Conservation (phyloP, 1,140 invertebrate species). For the Bathynomus jamesi region DNA sequence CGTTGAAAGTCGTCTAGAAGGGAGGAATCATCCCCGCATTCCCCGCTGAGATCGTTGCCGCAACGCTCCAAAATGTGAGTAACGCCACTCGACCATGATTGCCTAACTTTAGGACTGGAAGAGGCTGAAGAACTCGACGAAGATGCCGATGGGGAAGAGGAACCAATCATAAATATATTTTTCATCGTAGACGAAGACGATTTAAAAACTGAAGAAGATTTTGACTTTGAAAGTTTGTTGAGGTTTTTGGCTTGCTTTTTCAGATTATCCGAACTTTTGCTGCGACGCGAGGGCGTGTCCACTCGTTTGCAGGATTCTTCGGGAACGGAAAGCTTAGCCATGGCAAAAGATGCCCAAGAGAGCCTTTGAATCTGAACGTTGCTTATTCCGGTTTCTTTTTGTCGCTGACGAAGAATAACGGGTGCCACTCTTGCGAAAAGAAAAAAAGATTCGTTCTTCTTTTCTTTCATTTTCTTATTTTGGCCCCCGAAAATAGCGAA, state of each 20-base stretch:
- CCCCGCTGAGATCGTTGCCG: too few species aligned
- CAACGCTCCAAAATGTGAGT: constrained; percentile 21
- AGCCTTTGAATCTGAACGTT: constrained; percentile 17
- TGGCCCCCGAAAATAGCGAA: not conserved
- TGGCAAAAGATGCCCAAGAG: constrained; percentile 19
- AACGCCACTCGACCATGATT: constrained; percentile 17
- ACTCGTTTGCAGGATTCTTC: constrained; percentile 7
- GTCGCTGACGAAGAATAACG: constrained; percentile 8
- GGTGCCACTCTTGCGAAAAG: constrained; percentile 9
- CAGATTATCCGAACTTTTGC: constrained; percentile 9
- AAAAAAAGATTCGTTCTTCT: constrained; percentile 11
- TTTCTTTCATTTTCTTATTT: constrained; percentile 12
- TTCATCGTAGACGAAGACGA: constrained; percentile 15
- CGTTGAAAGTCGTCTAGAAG: too few species aligned
- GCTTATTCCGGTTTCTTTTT: constrained; percentile 4
- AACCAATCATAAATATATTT: not conserved
- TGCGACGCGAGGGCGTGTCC: not conserved
- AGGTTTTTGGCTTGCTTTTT: constrained; percentile 6
- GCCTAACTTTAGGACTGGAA: constrained; percentile 10
- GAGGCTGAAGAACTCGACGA: constrained; percentile 5
- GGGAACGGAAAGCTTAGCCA: constrained; percentile 10
- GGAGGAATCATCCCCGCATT: too few species aligned
- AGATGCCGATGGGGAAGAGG: not conserved
- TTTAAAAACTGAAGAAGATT: constrained; percentile 12
- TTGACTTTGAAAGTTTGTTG: not conserved